These are phyloP conservation scores for Microvelia longipes DNA, from an alignment of 1,140 invertebrate genomes.

Conservation along the genomic window DNA sequence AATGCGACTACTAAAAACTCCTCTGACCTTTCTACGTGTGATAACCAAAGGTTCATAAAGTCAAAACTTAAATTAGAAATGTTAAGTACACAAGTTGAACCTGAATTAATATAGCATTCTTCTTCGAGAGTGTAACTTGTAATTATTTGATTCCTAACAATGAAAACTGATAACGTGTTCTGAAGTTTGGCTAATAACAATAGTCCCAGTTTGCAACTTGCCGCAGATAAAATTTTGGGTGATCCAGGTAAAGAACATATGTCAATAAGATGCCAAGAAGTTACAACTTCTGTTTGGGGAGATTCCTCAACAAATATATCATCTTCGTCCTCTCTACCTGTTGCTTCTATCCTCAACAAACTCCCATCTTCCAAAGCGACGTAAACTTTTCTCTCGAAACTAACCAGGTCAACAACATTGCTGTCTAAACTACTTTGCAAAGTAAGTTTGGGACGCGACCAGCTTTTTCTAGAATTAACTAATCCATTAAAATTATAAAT, in stretches of 20 bases:
- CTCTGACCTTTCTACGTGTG: background rate
- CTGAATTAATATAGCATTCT: background rate
- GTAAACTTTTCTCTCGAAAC: background rate
- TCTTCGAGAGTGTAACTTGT: background rate
- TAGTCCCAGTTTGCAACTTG: background rate
- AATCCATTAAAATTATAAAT: background rate
- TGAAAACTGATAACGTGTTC: background rate
- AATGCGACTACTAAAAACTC: background rate
- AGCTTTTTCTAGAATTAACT: background rate
- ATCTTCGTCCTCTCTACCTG: background rate
- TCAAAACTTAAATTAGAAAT: background rate
- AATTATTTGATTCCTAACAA: background rate
- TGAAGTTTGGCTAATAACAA: background rate
- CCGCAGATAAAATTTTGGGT: background rate
- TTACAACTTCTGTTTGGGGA: background rate
- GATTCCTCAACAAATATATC: background rate
- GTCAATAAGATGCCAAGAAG: background rate
- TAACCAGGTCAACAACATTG: background rate
- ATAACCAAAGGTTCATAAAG: background rate
- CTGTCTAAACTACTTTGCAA: background rate
- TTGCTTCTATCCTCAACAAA: background rate
- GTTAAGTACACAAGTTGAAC: background rate
- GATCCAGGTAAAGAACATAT: background rate
- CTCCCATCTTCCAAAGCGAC: background rate
- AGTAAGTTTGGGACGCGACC: background rate